Conservation (phyloP, 2,888 invertebrate species). For the Tipula vernalis region DNA sequence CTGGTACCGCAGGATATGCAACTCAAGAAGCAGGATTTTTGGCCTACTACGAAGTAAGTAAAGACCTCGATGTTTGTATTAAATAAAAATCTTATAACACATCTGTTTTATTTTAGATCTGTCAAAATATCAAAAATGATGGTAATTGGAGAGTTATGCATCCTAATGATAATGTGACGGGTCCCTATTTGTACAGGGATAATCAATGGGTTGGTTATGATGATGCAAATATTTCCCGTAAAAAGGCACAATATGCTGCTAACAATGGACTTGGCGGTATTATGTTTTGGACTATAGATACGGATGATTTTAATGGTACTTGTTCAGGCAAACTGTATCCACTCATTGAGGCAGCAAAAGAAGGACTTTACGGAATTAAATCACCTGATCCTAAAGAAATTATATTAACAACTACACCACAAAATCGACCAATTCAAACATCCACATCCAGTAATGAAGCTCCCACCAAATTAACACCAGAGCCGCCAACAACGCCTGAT, state of each 20-base stretch:
- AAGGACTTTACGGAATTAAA: constrained; percentile 40
- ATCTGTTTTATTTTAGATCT: constrained; percentile 48
- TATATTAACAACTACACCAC: constrained; percentile 26
- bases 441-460: constrained; percentile 25
- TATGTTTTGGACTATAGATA: constrained; percentile 63
- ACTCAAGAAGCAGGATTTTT: too few species aligned
- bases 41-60: constrained; percentile 65
- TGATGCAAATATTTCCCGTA: constrained; percentile 67
- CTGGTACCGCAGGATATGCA: constrained; percentile 39
- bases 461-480: constrained; percentile 75
- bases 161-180: constrained; percentile 71
- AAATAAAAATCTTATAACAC: background rate
- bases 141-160: constrained; percentile 68
- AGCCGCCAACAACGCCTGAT: too few species aligned
- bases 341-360: constrained; percentile 81
- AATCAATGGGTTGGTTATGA: constrained; percentile 94
- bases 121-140: constrained; percentile 63
- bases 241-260: constrained; percentile 74
- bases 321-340: constrained; percentile 82
- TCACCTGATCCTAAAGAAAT: background rate
- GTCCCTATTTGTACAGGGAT: constrained; percentile 75
- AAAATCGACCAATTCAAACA: constrained; percentile 21
- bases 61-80: background rate
- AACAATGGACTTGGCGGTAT: constrained; percentile 71
- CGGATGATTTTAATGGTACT: constrained; percentile 85